Evolutionary conservation across 2,113 vertebrate genomes (phyloP), one percentile per base, ranked within the genome.

Genomic region (Enhydra lutris): DNA sequence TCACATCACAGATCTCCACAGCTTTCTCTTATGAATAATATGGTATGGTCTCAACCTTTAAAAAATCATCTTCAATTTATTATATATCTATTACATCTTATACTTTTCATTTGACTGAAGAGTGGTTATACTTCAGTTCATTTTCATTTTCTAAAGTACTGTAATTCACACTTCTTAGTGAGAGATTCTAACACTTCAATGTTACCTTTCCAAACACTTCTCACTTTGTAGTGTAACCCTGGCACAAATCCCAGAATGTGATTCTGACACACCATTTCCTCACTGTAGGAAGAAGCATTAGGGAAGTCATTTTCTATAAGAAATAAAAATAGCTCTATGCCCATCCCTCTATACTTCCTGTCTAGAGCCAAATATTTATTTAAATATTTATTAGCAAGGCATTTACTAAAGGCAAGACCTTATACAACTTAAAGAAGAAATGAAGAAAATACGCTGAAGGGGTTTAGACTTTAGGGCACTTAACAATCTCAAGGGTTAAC

Each of bases 121-220:
- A 45, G 34, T 84, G 29, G 63, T 94, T 80, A 85, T 92, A 57
- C 12, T 79, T 90, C 57, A 92, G 26, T n/a, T 95, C 55, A 82
- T 79, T 94, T 93, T 92, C 73, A 57, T 96, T 76, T 55, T 90
- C 34, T 47, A 84, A 92, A 94, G 23, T 36, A 57, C 11, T 74
- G 15, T 20, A 90, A 93, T 94, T 96, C 90, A 76, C 80, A 88
- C 91, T 76, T 97, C 52, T 91, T 65, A 94, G 74, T 73, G 90
- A 89, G 89, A 97, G 73, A 65, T 78, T 95, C 36, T 59, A 89
- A 76, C 36, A 26, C 65, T 84, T 79, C 36, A 73, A 50, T 31
- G 7, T 86, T 91, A 92, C 34, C 50, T 94, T 94, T 92, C 84
- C 47, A 42, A 89, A 89, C 23, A 81, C 34, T 88, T 89, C 86